Evolutionary conservation across 2,888 invertebrate species (phyloP).

Genomic region (Perdita meconis): DNA sequence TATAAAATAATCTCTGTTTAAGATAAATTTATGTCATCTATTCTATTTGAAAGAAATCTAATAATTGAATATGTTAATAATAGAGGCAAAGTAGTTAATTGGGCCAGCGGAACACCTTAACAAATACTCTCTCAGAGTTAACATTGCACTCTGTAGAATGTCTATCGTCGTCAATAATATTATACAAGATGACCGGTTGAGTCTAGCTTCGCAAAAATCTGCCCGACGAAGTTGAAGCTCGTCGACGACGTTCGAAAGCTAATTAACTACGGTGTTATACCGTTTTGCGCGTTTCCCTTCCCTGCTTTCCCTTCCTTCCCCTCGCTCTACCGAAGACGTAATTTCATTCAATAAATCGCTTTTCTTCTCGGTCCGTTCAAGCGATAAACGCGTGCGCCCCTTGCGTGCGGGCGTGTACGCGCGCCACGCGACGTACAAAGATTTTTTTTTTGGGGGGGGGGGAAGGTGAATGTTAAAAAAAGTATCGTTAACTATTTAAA

Average conservation of each 20-base stretch:
- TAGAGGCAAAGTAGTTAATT: constrained; percentile 58
- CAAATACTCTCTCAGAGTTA: constrained; percentile 39
- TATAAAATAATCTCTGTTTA: constrained; percentile 11
- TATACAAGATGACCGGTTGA: constrained; percentile 54
- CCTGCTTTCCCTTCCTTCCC: background rate
- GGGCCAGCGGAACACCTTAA: constrained; percentile 57
- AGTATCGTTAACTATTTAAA: constrained; percentile 47
- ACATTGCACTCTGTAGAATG: constrained; percentile 38
- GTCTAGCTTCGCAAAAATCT: constrained; percentile 40
- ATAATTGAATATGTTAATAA: constrained; percentile 41
- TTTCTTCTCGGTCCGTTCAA: constrained; percentile 18
- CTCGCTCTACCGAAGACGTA: background rate
- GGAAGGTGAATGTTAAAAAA: constrained; percentile 59
- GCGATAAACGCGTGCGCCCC: constrained; percentile 5
- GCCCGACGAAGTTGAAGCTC: constrained; percentile 7
- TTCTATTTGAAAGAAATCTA: constrained; percentile 3
- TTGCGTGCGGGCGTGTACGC: too few relatives aligned
- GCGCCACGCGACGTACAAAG: constrained; percentile 32
- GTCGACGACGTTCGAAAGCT: constrained; percentile 10
- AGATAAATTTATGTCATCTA: constrained; percentile 48
- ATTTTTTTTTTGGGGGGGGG: too few relatives aligned
- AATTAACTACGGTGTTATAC: background rate
- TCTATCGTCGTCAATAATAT: constrained; percentile 63
- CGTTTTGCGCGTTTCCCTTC: background rate
- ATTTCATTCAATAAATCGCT: constrained; percentile 24